A percentile compares a stretch with the other conserved stretches of the same genome.
phyloP scores from a whole-genome alignment of 2,797 vertebrate genomes.

The Crypturellus tataupa region DNA sequence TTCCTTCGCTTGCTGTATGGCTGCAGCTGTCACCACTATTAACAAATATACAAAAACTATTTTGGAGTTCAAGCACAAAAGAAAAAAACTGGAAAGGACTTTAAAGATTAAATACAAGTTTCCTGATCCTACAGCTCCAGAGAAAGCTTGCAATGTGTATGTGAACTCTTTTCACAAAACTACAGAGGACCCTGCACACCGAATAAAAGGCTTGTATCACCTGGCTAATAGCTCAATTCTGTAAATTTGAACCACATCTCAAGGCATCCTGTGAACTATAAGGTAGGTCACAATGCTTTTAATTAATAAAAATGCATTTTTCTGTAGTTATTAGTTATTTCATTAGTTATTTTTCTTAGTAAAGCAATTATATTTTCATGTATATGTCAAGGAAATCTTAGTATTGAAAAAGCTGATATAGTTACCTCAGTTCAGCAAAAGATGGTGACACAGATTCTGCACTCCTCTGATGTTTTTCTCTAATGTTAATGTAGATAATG shows the following conservation, averaged over 20 bases:
- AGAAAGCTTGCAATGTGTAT: slow-evolving; percentile 91
- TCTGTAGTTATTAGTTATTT: neutral
- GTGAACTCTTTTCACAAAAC: slow-evolving; percentile 88
- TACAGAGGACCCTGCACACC: slow-evolving; percentile 84
- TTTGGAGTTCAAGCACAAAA: slow-evolving; percentile 92
- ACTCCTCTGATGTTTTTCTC: neutral
- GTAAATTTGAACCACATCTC: slow-evolving; percentile 82
- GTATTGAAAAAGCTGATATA: neutral
- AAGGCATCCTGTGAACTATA: slow-evolving; percentile 81
- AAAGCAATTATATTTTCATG: neutral
- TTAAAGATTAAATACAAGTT: slow-evolving; percentile 89
- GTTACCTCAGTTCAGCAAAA: neutral
- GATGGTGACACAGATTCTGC: neutral
- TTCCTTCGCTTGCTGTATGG: slow-evolving; percentile 94
- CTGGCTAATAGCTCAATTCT: slow-evolving; percentile 80
- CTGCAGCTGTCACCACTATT: slow-evolving; percentile 89
- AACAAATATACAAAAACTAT: slow-evolving; percentile 92
- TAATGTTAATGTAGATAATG: neutral
- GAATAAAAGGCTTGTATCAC: slow-evolving; percentile 83
- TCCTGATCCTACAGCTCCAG: slow-evolving; percentile 84
- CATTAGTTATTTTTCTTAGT: slow-evolving; percentile 2
- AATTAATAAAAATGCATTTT: neutral
- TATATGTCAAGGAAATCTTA: neutral
- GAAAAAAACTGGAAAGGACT: slow-evolving; percentile 89
- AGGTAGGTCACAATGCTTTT: slow-evolving; percentile 60